These are phyloP conservation scores for Rattus rattus DNA, from an alignment of 2,113 vertebrate genomes.

Conservation along the genomic window DNA sequence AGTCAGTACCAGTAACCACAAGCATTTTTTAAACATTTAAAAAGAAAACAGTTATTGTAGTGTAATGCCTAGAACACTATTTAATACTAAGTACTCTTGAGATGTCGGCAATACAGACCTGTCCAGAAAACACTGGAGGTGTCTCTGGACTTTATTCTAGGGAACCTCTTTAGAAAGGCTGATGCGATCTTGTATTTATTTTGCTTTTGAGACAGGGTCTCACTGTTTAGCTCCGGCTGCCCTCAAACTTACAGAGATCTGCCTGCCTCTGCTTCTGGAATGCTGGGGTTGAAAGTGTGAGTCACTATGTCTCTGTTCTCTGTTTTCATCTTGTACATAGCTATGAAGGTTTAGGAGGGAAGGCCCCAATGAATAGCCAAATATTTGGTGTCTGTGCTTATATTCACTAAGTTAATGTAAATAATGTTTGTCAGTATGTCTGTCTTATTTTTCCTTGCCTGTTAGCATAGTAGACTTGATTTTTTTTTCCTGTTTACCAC, in stretches of 20 bases:
- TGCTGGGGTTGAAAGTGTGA: neutral
- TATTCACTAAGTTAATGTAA: neutral
- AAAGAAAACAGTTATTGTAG: neutral
- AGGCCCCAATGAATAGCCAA: neutral
- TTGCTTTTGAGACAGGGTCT: neutral
- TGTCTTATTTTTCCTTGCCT: neutral
- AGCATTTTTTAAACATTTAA: neutral
- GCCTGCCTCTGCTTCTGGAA: neutral
- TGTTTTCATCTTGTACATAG: neutral
- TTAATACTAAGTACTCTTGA: conserved; percentile 5
- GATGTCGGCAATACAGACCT: neutral
- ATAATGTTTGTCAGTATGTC: neutral
- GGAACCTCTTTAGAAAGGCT: neutral
- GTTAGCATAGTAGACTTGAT: neutral
- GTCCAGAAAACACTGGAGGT: neutral
- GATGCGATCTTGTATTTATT: neutral
- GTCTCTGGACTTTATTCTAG: neutral
- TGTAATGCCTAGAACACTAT: neutral
- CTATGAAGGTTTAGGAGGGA: neutral
- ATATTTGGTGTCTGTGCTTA: neutral
- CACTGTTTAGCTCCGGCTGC: neutral
- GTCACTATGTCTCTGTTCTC: neutral
- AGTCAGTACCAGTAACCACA: neutral
- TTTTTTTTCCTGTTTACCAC: neutral
- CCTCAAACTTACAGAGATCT: neutral